A percentile compares a stretch with the other conserved stretches of the same genome.
phyloP scores from a whole-genome alignment of 2,797 vertebrate species.

The Orientallactaga sibirica region DNA sequence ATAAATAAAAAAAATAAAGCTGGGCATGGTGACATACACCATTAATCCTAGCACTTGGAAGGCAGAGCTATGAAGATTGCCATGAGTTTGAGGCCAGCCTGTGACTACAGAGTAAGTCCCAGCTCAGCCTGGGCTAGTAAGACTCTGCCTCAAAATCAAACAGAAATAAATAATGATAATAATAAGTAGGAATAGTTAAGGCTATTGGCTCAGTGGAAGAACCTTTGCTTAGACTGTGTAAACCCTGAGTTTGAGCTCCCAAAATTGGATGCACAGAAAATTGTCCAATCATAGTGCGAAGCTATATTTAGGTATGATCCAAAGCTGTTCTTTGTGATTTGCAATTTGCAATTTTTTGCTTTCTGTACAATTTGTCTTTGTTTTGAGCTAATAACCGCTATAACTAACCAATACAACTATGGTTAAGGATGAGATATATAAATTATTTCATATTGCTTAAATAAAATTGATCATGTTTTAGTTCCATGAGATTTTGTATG shows the following conservation, averaged over 20 bases:
- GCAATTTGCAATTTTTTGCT: neutral
- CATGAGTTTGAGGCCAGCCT: too few species aligned
- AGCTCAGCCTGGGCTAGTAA: too few species aligned
- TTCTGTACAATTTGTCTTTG: neutral
- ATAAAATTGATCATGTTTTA: constrained; percentile 18
- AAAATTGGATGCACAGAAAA: neutral
- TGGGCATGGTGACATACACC: too few species aligned
- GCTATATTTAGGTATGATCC: neutral
- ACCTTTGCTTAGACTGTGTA: neutral
- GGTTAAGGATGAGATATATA: neutral
- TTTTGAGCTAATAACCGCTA: neutral
- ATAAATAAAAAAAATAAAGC: too few species aligned
- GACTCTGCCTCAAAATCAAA: too few species aligned
- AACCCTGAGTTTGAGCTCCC: neutral
- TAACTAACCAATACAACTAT: neutral
- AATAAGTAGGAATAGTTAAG: neutral
- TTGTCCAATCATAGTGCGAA: neutral
- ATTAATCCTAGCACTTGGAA: too few species aligned
- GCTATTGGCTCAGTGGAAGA: neutral
- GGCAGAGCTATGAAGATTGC: too few species aligned
- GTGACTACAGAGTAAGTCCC: too few species aligned
- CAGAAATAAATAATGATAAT: too few species aligned
- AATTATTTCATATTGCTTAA: neutral
- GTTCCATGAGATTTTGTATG: neutral
- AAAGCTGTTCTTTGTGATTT: neutral